Evolutionary conservation across 2,797 vertebrate genomes (phyloP).

Genomic region (Diplodus puntazzo): DNA sequence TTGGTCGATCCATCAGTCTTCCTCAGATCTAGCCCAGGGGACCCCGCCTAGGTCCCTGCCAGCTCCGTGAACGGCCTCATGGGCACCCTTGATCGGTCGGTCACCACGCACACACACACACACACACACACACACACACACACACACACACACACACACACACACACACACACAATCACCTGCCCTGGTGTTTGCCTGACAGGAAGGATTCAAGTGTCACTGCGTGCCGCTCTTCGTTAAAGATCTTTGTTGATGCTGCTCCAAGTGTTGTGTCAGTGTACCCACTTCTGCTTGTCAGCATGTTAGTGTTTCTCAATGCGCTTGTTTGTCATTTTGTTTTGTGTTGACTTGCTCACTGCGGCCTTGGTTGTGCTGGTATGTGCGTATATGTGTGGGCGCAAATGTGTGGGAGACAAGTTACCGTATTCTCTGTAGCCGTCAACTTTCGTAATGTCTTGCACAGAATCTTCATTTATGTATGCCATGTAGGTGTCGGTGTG

Average conservation of each 20-base stretch:
- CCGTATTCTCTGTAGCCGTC: slow-evolving; percentile 47
- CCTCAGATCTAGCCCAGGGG: slow-evolving; percentile 68
- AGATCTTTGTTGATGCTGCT: slow-evolving; percentile 39
- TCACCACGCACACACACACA: slow-evolving; percentile 10
- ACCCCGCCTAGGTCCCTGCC: slow-evolving; percentile 43
- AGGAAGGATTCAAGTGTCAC: slow-evolving; percentile 43
- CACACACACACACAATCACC: not conserved
- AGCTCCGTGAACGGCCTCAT: slow-evolving; percentile 29
- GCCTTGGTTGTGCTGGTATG: slow-evolving; percentile 23
- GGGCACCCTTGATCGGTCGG: slow-evolving; percentile 58
- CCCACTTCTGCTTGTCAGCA: slow-evolving; percentile 50
- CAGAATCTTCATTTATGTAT: slow-evolving; percentile 57
- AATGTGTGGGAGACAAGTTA: slow-evolving; percentile 15
- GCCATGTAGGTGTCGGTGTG: slow-evolving; percentile 54
- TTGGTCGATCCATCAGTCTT: slow-evolving; percentile 78
- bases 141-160: not conserved
- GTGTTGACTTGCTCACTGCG: slow-evolving; percentile 52
- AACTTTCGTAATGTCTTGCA: slow-evolving; percentile 54
- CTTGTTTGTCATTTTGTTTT: slow-evolving; percentile 52
- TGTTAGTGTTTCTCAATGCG: slow-evolving; percentile 44
- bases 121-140: not conserved
- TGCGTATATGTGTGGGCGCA: slow-evolving; percentile 19
- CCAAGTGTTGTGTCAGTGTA: slow-evolving; percentile 44
- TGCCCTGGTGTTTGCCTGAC: slow-evolving; percentile 39
- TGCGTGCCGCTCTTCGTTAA: slow-evolving; percentile 16